A percentile compares a stretch with the other conserved stretches of the same genome.
Conservation (phyloP, 2,797 vertebrate genomes). For the Sparidentex hasta region DNA sequence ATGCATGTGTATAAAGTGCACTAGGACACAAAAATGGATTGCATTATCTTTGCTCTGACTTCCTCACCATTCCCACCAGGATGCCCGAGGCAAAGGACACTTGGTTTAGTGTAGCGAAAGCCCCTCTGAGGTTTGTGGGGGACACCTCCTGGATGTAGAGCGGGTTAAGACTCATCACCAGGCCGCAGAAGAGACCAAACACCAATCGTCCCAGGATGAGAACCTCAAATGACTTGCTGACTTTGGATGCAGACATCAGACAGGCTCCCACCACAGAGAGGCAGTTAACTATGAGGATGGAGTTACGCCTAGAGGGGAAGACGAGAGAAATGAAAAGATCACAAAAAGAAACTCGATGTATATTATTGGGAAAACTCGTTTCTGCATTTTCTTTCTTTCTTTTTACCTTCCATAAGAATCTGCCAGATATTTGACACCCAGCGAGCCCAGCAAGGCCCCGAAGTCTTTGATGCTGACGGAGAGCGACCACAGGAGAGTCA, state of each 20-base stretch:
- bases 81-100: slow-evolving; percentile 85
- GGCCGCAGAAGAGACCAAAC: slow-evolving; percentile 87
- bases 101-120: slow-evolving; percentile 87
- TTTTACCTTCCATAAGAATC: slow-evolving; percentile 84
- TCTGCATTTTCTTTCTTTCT: not conserved
- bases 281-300: slow-evolving; percentile 85
- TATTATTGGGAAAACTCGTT: not conserved
- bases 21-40: not conserved
- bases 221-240: slow-evolving; percentile 81
- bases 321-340: not conserved
- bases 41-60: too few relatives aligned
- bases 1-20: too few relatives aligned
- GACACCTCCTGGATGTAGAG: slow-evolving; percentile 89
- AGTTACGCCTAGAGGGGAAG: slow-evolving; percentile 77
- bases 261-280: slow-evolving; percentile 82
- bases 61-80: slow-evolving; percentile 86
- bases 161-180: slow-evolving; percentile 87
- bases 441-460: slow-evolving; percentile 83
- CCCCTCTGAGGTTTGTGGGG: slow-evolving; percentile 84
- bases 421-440: slow-evolving; percentile 85
- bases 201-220: slow-evolving; percentile 85
- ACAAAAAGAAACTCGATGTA: not conserved
- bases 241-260: slow-evolving; percentile 85
- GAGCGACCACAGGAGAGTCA: slow-evolving; percentile 87
- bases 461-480: slow-evolving; percentile 89